Evolutionary conservation across 23 tunicate genomes (phyloP), one percentile per base, ranked within the genome.

Genomic region (Styela plicata): DNA sequence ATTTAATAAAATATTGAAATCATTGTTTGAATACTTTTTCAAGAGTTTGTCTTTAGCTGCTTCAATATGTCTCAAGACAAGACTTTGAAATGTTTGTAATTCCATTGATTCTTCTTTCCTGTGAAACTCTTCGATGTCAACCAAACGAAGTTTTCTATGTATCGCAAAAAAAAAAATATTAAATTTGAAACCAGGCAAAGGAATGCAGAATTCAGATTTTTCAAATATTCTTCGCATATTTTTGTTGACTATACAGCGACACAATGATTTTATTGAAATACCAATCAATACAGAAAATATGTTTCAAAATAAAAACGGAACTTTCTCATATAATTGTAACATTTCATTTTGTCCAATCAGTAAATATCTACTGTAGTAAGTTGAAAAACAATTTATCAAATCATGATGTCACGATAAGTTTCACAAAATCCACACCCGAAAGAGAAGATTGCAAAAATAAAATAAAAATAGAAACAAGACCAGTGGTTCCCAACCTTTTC

Each of bases 21-120:
- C n/a, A n/a, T n/a, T n/a, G n/a, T n/a, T 63, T 21, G 20, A 0
- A 30, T 79, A 93, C 98, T 88, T 93, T 85, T 93, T 93, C 20
- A 95, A 83, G 64, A 95, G 82, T 63, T 84, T 95, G 44, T 95
- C 99, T 69, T 95, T 95, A 7, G 99, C 92, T 52, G 78, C 76
- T 69, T 95, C 99, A 62, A 95, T 86, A 68, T 95, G 99, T 64
- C 99, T 64, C 81, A 90, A 79, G 3, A 87, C 90, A 63, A 89
- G 84, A 13, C 85, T 74, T 71, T 95, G 99, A 69, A 95, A 95
- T 1, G 84, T 84, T 57, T 84, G 86, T n/a, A 95, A 79, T 74
- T 95, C 99, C 96, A 95, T 90, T 1, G 99, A 89, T 61, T 90
- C 92, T 33, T 73, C 84, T 30, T 83, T 83, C 10, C 68, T 80